These are phyloP conservation scores for Acrobasis repandana DNA, from an alignment of 2,888 invertebrate genomes.

Conservation along the genomic window DNA sequence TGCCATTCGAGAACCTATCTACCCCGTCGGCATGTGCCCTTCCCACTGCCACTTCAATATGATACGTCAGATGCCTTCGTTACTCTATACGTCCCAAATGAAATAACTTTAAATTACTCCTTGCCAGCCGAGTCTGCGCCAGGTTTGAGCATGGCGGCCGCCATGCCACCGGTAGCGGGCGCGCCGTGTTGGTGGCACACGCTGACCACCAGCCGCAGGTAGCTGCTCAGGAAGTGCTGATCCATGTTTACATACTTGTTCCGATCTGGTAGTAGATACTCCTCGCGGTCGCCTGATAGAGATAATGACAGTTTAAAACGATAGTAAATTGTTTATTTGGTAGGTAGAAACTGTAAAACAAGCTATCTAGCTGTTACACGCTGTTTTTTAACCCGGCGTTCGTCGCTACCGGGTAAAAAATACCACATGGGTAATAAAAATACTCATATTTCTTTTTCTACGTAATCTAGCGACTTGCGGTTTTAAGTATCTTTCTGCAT, in stretches of 20 bases:
- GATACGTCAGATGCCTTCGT: no score
- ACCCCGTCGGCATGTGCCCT: no score
- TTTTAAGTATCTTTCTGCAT: no score
- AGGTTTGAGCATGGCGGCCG: slow-evolving; percentile 81
- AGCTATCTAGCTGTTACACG: no score
- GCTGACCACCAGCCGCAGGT: slow-evolving; percentile 83
- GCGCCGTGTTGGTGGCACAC: slow-evolving; percentile 84
- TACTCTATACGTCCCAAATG: no score
- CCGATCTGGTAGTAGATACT: slow-evolving; percentile 86
- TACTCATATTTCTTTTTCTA: no score
- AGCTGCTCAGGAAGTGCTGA: slow-evolving; percentile 84
- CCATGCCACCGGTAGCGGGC: slow-evolving; percentile 87
- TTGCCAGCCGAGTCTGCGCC: slow-evolving; percentile 53
- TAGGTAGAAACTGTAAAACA: background rate
- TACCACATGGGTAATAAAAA: no score
- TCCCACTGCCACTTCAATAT: no score
- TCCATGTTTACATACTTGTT: slow-evolving; percentile 87
- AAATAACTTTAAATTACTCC: slow-evolving; percentile 52
- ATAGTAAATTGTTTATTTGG: background rate
- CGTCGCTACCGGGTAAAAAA: no score
- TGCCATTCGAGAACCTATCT: no score
- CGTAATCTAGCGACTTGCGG: no score
- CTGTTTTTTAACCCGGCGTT: no score
- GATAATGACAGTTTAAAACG: background rate
- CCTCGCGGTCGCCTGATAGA: slow-evolving; percentile 73